Percentiles rank a stretch among this genome's conserved stretches.
These are phyloP conservation scores for Astyanax mexicanus DNA, from an alignment of 2,797 vertebrate species.

Conservation along the genomic window DNA sequence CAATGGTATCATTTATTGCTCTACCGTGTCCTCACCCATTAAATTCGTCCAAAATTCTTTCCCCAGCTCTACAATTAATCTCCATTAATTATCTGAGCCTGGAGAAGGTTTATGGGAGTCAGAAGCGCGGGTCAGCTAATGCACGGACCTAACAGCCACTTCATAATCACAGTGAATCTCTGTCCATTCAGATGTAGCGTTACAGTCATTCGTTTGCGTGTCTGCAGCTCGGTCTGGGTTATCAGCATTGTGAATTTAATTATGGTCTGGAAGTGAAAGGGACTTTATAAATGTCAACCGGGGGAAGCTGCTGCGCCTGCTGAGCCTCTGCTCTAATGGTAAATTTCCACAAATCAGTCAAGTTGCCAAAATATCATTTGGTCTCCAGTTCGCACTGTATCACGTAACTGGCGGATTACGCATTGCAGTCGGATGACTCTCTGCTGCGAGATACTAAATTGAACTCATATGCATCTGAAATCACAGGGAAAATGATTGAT, in stretches of 20 bases:
- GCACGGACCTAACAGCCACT: not conserved
- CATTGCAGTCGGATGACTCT: slow-evolving; percentile 47
- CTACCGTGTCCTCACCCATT: not conserved
- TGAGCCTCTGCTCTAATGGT: slow-evolving; percentile 16
- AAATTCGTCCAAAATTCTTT: not conserved
- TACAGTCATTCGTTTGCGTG: not conserved
- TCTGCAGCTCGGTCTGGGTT: not conserved
- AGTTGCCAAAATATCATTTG: slow-evolving; percentile 48
- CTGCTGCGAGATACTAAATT: slow-evolving; percentile 52
- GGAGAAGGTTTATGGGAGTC: not conserved
- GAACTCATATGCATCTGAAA: slow-evolving; percentile 55
- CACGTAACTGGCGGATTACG: slow-evolving; percentile 48
- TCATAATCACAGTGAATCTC: slow-evolving; percentile 3
- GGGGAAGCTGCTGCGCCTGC: slow-evolving; percentile 20
- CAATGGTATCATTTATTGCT: not conserved
- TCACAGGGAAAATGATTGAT: slow-evolving; percentile 60
- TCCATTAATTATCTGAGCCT: not conserved
- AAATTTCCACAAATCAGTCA: slow-evolving; percentile 54
- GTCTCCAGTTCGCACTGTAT: slow-evolving; percentile 50
- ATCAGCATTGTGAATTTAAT: slow-evolving; percentile 27
- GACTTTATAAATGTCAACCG: slow-evolving; percentile 34
- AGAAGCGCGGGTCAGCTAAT: not conserved
- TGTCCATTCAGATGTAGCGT: slow-evolving; percentile 2
- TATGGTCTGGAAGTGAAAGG: slow-evolving; percentile 9
- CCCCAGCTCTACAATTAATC: not conserved